Base-by-base conservation (phyloP, 2,888 invertebrate species). In the Tetramorium bicarinatum region DNA sequence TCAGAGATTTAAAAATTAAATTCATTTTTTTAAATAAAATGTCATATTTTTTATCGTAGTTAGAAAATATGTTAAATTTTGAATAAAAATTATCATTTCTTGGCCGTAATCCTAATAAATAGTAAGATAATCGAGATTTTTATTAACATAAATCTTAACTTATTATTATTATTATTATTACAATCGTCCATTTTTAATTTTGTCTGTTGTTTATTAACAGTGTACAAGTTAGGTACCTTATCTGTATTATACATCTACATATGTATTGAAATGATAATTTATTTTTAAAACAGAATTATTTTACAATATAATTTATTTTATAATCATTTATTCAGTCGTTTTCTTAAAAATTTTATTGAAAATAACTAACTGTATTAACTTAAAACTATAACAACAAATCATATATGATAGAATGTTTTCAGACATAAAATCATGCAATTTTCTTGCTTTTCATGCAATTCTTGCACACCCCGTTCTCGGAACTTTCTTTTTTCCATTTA, bases 321-420 rank as follows among this genome's bases (percentile, higher is more conserved):
- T 15, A 59, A 29, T 25, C 18, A 18, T 25, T 15, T n/a, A 61
- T 25, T 62, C 52, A n/a, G 29, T 34, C 29, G 29, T 34, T 34
- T 34, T 34, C 34, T 4, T 18, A 34, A 34, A 34, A 34, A 76
- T 54, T 81, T 84, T 81, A 67, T 38, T 8, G 21, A n/a, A 52
- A 21, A 41, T 38, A 54, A 9, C 66, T 52, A 29, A 13, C 8
- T 72, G 0, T n/a, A 4, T 41, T 29, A n/a, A 54, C n/a, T 47
- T 44, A 44, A 69, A 80, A 71, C 64, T n/a, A n/a, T 25, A 34
- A 1, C 7, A 54, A 69, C 6, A 69, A 52, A 52, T 25, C n/a
- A 54, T 52, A 6, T 34, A 34, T 34, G 29, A 34, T 34, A n/a
- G 9, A 34, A 18, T 9, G 18, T 34, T 18, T 11, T 38, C 34